These are phyloP conservation scores for Nowickia ferox DNA, from an alignment of 2,888 invertebrate genomes.

Conservation along the genomic window DNA sequence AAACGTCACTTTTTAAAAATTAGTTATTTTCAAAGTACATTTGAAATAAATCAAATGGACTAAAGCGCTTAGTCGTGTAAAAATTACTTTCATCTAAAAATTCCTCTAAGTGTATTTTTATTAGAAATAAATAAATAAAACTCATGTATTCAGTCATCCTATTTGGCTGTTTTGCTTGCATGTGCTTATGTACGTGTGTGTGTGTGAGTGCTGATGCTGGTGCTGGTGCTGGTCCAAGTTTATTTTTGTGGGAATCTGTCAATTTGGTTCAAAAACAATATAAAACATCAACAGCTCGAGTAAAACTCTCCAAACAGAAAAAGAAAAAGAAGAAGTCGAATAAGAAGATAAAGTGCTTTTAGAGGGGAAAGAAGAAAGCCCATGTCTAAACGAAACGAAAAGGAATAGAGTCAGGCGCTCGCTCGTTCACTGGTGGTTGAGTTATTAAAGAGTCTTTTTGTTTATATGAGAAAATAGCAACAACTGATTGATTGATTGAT, in stretches of 20 bases:
- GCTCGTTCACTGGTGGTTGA: conserved; percentile 9
- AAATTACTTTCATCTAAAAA: neutral
- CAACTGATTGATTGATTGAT: conserved; percentile 72
- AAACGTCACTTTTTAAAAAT: too few relatives aligned
- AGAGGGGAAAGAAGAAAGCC: conserved; percentile 9
- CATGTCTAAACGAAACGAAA: conserved; percentile 8
- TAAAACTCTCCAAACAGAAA: conserved; percentile 21
- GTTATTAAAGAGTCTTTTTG: conserved; percentile 65
- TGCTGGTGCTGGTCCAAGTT: neutral
- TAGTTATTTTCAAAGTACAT: too few relatives aligned
- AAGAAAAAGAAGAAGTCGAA: too few relatives aligned
- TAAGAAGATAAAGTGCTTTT: conserved; percentile 46
- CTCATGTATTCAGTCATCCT: conserved; percentile 46
- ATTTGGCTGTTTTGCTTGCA: conserved; percentile 12
- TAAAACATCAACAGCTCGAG: conserved; percentile 70
- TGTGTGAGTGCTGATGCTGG: neutral
- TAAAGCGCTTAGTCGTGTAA: too few relatives aligned
- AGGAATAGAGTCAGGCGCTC: conserved; percentile 1
- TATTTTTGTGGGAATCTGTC: conserved; percentile 70
- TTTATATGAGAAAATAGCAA: conserved; percentile 64
- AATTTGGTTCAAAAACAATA: conserved; percentile 65
- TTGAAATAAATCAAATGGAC: too few relatives aligned
- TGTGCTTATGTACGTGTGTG: neutral
- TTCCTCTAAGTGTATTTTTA: conserved; percentile 31
- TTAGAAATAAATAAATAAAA: neutral